Conservation (phyloP, 2,888 invertebrate genomes). For the Mechanitis mazaeus region DNA sequence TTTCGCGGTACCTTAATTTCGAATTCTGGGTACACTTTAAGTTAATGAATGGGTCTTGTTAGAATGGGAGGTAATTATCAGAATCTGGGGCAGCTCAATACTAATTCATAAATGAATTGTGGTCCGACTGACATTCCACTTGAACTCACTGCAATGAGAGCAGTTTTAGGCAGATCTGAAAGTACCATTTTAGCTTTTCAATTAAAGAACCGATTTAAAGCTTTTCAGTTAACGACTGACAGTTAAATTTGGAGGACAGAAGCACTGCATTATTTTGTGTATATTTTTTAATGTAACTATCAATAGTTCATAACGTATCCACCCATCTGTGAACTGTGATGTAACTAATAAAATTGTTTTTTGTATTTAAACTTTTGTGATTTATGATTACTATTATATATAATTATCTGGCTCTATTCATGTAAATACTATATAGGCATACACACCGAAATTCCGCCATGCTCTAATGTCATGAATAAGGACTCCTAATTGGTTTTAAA, state of each 20-base stretch:
- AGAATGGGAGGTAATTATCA: not conserved
- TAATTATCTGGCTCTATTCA: too few relatives aligned
- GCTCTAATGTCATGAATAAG: too few relatives aligned
- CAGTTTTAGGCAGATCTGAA: not conserved
- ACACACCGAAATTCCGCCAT: too few relatives aligned
- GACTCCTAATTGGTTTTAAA: too few relatives aligned
- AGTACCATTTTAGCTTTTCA: conserved; percentile 1
- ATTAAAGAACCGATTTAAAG: not conserved
- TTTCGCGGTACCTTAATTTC: not conserved
- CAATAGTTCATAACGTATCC: too few relatives aligned
- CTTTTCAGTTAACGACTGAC: not conserved
- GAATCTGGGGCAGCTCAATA: conserved; percentile 6
- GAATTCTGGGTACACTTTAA: not conserved
- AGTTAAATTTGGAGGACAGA: not conserved
- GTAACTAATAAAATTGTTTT: too few relatives aligned
- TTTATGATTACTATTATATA: too few relatives aligned
- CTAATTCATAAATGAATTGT: conserved; percentile 6
- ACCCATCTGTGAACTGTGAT: too few relatives aligned
- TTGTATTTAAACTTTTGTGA: too few relatives aligned
- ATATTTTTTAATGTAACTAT: too few relatives aligned
- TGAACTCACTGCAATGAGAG: not conserved
- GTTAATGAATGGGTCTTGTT: conserved; percentile 2
- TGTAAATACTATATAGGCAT: too few relatives aligned
- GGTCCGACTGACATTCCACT: not conserved
- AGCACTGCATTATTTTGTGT: too few relatives aligned